Conservation (phyloP, 2,797 vertebrate species). For the Sorex maritimensis region DNA sequence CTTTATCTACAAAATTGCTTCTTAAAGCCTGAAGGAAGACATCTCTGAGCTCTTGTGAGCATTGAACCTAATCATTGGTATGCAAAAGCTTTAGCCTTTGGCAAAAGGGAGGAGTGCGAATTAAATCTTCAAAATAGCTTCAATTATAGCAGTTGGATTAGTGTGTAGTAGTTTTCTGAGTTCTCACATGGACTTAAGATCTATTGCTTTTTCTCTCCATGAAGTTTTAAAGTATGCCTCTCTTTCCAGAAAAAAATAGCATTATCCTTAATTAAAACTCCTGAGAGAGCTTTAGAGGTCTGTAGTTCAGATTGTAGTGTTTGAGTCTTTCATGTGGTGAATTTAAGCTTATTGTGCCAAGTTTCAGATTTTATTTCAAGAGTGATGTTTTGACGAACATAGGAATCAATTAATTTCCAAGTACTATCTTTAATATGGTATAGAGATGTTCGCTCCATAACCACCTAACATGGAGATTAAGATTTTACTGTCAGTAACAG, state of each 20-base stretch:
- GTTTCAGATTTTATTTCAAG: conserved; percentile 80
- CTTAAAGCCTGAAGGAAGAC: conserved; percentile 70
- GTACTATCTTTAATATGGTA: conserved; percentile 58
- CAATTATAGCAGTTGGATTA: conserved; percentile 80
- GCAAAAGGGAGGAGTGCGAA: conserved; percentile 71
- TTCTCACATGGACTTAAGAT: conserved; percentile 82
- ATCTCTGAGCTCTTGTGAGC: conserved; percentile 61
- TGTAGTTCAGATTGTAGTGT: conserved; percentile 67
- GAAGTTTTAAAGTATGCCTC: conserved; percentile 79
- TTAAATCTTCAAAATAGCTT: conserved; percentile 84
- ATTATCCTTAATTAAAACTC: conserved; percentile 86
- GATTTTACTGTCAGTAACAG: conserved; percentile 28
- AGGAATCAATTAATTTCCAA: conserved; percentile 72
- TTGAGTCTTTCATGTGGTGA: conserved; percentile 68
- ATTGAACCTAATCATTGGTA: conserved; percentile 81
- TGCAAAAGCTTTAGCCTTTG: conserved; percentile 81
- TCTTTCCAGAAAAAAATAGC: conserved; percentile 73
- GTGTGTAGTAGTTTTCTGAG: conserved; percentile 71
- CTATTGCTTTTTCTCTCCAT: conserved; percentile 45
- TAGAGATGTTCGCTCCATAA: conserved; percentile 48
- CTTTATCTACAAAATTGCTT: conserved; percentile 74
- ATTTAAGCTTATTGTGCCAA: conserved; percentile 73
- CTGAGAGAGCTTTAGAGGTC: conserved; percentile 76
- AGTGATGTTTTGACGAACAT: conserved; percentile 57
- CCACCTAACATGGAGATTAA: neutral